A percentile compares a stretch with the other conserved stretches of the same genome.
Evolutionary conservation across 2,113 vertebrate genomes (phyloP).

Genomic region (Podarcis raffonei): DNA sequence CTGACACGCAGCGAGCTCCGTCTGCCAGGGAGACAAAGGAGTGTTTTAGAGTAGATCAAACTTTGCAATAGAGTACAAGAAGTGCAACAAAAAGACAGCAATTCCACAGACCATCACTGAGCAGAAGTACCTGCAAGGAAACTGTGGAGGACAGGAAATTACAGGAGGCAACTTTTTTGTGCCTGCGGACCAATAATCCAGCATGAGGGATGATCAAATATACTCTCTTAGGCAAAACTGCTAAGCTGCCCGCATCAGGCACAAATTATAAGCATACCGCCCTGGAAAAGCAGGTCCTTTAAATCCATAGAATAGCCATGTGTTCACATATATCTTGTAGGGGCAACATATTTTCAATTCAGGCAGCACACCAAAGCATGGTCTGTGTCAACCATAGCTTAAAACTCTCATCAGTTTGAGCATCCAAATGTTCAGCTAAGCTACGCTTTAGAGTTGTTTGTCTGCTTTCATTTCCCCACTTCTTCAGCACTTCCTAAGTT

Average conservation of each 20-base stretch:
- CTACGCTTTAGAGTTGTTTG: background rate
- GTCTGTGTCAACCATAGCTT: background rate
- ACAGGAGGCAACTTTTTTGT: background rate
- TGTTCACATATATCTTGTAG: background rate
- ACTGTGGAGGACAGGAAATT: background rate
- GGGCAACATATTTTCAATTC: background rate
- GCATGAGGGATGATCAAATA: background rate
- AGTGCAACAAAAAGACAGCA: background rate
- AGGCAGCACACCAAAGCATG: background rate
- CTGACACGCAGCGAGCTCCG: slow-evolving; percentile 72
- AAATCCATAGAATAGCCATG: background rate
- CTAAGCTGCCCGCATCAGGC: background rate
- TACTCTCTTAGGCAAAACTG: background rate
- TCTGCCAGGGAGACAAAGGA: slow-evolving; percentile 67
- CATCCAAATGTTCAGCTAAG: background rate
- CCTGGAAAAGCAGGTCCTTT: background rate
- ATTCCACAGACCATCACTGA: background rate
- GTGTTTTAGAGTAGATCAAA: background rate
- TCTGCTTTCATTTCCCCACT: background rate
- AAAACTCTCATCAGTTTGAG: background rate
- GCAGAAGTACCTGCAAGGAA: background rate
- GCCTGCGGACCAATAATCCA: background rate
- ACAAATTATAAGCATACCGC: background rate
- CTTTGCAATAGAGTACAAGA: background rate
- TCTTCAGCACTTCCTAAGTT: background rate